Evolutionary conservation across 2,113 vertebrate genomes (phyloP).

Genomic region (Alethe castanea): DNA sequence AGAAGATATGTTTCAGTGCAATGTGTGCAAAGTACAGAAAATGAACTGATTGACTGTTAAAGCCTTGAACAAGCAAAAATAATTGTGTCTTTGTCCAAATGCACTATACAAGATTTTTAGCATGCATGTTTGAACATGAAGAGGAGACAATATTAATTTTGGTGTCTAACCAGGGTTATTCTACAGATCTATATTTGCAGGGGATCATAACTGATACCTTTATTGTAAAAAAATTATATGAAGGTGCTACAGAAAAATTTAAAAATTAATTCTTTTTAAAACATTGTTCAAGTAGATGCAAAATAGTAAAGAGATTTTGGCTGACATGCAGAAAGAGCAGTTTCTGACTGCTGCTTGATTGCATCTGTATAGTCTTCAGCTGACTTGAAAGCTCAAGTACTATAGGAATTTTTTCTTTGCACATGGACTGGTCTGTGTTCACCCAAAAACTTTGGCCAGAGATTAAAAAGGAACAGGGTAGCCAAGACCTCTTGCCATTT

Average conservation of each 20-base stretch:
- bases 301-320: neutral
- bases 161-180: neutral
- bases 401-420: neutral
- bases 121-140: constrained; percentile 19
- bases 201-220: neutral
- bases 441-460: neutral
- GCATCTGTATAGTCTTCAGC: neutral
- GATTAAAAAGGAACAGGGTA: neutral
- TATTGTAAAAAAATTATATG: neutral
- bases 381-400: neutral
- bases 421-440: neutral
- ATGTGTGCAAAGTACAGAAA: constrained; percentile 1
- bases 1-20: constrained; percentile 35
- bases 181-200: neutral
- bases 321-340: neutral
- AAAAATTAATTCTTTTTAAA: neutral
- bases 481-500: neutral
- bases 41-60: constrained; percentile 2
- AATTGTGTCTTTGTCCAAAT: constrained; percentile 30
- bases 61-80: constrained; percentile 46
- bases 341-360: neutral
- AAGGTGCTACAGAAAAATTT: neutral
- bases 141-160: neutral
- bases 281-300: neutral
- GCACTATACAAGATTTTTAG: constrained; percentile 16